These are phyloP conservation scores for Scolopax mira DNA, from an alignment of 2,113 vertebrate species.

Conservation along the genomic window DNA sequence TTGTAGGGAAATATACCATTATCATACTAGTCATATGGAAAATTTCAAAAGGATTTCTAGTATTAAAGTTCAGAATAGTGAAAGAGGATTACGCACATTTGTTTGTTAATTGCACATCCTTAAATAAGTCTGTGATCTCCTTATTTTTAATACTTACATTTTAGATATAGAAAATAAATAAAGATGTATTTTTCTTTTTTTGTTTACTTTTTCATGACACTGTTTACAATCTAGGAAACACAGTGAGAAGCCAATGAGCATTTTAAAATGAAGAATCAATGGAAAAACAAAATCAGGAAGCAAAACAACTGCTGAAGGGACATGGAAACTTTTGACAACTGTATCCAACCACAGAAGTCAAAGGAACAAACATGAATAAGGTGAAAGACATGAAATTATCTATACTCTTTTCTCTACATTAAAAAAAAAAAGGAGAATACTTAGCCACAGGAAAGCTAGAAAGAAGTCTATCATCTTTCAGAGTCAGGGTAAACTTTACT, in stretches of 20 bases:
- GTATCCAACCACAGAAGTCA: background rate
- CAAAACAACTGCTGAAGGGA: background rate
- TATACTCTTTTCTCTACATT: background rate
- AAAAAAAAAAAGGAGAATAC: background rate
- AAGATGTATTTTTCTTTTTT: background rate
- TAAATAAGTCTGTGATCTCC: conserved; percentile 22
- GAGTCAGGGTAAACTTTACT: background rate
- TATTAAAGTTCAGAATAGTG: background rate
- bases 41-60: background rate
- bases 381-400: background rate
- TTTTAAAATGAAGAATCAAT: background rate
- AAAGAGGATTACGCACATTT: conserved; percentile 27
- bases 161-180: background rate
- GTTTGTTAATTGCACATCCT: background rate
- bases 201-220: background rate
- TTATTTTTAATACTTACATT: background rate
- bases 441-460: background rate
- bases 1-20: background rate
- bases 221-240: background rate
- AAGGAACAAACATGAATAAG: background rate
- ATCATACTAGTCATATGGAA: background rate
- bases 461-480: background rate
- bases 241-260: background rate
- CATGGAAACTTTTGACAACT: background rate
- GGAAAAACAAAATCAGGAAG: background rate